Evolutionary conservation across 1,140 invertebrate species (phyloP).

Genomic region (Caerostris extrusa): DNA sequence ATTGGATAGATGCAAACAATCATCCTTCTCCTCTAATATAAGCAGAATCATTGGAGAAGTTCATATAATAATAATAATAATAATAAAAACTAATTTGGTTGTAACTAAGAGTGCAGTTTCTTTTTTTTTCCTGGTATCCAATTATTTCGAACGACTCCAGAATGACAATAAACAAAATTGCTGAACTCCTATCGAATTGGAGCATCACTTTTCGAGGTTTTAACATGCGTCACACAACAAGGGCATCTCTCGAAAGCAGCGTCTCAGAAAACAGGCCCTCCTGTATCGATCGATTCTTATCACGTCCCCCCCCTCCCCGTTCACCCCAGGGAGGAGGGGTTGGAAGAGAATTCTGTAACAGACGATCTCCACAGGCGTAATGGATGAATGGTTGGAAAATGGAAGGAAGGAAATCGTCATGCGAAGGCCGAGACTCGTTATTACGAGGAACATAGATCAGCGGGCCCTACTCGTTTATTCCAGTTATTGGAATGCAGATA

Average conservation of each 20-base stretch:
- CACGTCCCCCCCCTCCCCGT: not conserved
- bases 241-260: not conserved
- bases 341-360: not conserved
- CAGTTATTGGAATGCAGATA: constrained; percentile 32
- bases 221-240: not conserved
- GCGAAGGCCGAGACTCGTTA: constrained; percentile 17
- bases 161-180: not conserved
- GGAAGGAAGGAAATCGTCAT: constrained; percentile 38
- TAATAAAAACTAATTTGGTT: too few species aligned
- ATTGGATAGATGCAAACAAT: too few species aligned
- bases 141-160: not conserved
- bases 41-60: too few species aligned
- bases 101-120: not conserved
- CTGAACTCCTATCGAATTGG: not conserved
- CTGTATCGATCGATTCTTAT: constrained; percentile 9
- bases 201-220: not conserved
- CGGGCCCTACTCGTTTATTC: constrained; percentile 18
- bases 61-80: too few species aligned
- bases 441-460: constrained; percentile 22
- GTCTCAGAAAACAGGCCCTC: not conserved
- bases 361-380: constrained; percentile 25
- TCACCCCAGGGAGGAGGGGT: not conserved
- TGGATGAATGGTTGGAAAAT: constrained; percentile 25
- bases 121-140: not conserved
- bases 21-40: too few species aligned